Evolutionary conservation across 1,140 invertebrate genomes (phyloP).

Genomic region (Chironomus tepperi): DNA sequence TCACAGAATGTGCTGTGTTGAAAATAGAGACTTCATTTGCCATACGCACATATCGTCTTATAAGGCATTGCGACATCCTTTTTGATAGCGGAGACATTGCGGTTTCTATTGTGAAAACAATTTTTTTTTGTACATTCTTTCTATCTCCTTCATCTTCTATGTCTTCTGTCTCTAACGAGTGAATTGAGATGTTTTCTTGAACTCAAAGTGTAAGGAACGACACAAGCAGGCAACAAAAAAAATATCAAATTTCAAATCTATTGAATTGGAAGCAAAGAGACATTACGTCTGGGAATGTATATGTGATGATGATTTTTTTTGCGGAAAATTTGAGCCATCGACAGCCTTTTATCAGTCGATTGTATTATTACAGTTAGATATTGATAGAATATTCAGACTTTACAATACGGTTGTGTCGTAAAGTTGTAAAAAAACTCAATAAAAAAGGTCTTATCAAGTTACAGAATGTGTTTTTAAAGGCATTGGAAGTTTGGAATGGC

Average conservation of each 20-base stretch:
- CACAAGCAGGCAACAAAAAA: neutral
- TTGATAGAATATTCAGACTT: too few relatives aligned
- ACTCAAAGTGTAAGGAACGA: neutral
- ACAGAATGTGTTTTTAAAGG: too few relatives aligned
- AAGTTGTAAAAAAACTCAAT: too few relatives aligned
- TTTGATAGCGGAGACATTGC: slow-evolving; percentile 22
- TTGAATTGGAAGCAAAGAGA: neutral
- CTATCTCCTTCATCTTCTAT: neutral
- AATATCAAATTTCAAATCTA: neutral
- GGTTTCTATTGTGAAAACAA: slow-evolving; percentile 16
- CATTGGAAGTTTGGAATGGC: too few relatives aligned
- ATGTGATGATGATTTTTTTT: too few relatives aligned
- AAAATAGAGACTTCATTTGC: neutral
- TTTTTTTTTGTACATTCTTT: too few relatives aligned
- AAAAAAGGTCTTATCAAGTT: too few relatives aligned
- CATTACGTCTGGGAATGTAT: neutral
- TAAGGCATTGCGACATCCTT: neutral
- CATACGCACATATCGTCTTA: neutral
- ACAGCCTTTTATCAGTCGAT: too few relatives aligned
- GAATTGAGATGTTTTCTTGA: neutral
- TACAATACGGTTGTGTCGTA: too few relatives aligned
- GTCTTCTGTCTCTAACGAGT: neutral
- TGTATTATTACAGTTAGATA: too few relatives aligned
- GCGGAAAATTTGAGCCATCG: too few relatives aligned
- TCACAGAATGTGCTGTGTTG: neutral